Evolutionary conservation across 2,113 vertebrate species (phyloP).

Genomic region (Mohoua ochrocephala): DNA sequence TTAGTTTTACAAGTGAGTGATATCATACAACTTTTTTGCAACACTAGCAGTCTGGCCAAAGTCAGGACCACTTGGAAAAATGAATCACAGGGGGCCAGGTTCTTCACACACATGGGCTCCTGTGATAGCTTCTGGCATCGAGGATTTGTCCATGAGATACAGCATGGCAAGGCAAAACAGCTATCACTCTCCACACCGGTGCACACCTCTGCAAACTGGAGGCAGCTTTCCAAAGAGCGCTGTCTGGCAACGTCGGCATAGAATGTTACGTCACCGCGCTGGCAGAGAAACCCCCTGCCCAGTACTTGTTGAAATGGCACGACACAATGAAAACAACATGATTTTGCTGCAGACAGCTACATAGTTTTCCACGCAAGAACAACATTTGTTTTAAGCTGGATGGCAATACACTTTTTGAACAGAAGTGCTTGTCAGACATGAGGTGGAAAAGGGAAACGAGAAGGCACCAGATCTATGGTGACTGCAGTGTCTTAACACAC

Average conservation of each 20-base stretch:
- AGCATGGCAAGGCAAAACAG: not conserved
- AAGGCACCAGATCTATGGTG: not conserved
- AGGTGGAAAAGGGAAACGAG: not conserved
- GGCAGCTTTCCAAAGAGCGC: not conserved
- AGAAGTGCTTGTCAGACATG: not conserved
- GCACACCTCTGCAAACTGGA: not conserved
- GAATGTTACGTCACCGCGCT: rapidly evolving
- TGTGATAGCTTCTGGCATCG: not conserved
- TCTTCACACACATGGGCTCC: not conserved
- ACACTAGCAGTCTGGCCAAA: not conserved
- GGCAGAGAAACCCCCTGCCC: not conserved
- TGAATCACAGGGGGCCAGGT: rapidly evolving
- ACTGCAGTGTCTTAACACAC: not conserved
- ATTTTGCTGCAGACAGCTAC: not conserved
- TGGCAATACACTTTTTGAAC: not conserved
- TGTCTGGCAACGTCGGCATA: not conserved
- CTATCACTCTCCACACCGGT: rapidly evolving
- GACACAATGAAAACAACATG: not conserved
- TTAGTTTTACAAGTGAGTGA: not conserved
- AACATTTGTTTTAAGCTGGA: not conserved
- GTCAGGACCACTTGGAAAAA: not conserved
- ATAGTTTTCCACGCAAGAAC: not conserved
- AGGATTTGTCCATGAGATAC: not conserved
- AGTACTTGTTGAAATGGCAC: not conserved
- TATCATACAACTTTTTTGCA: not conserved